phyloP scores from a whole-genome alignment of 2,113 vertebrate species.

The Progne subis region DNA sequence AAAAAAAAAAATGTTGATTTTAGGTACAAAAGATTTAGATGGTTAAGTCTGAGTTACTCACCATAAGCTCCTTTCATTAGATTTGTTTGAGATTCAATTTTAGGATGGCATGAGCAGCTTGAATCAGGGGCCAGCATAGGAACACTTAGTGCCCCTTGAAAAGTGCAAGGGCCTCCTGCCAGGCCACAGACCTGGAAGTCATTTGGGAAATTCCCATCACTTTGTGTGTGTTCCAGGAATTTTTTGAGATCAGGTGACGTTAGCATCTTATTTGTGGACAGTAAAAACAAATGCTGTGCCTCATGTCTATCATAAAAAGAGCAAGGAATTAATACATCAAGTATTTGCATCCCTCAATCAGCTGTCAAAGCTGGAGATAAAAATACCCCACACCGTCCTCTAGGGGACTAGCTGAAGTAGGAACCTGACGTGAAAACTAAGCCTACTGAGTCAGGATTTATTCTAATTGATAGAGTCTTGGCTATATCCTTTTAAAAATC shows the following conservation, averaged over 20 bases:
- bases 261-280: not conserved
- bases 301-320: not conserved
- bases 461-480: slow-evolving; percentile 53
- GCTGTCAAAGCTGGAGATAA: not conserved
- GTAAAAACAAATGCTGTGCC: not conserved
- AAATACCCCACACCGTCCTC: not conserved
- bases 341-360: not conserved
- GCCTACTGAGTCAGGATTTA: not conserved
- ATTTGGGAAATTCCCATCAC: not conserved
- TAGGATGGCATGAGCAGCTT: not conserved
- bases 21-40: not conserved
- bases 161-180: not conserved
- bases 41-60: not conserved
- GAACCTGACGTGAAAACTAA: slow-evolving; percentile 46
- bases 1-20: not conserved
- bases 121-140: not conserved
- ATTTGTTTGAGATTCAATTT: not conserved
- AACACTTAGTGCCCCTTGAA: not conserved
- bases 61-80: fast-evolving
- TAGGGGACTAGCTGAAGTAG: not conserved
- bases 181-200: not conserved
- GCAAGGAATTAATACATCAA: not conserved
- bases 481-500: slow-evolving; percentile 63
- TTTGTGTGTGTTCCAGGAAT: not conserved
- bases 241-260: not conserved